These are phyloP conservation scores for Yasuhikotakia modesta DNA, from an alignment of 2,797 vertebrate species.

Conservation along the genomic window DNA sequence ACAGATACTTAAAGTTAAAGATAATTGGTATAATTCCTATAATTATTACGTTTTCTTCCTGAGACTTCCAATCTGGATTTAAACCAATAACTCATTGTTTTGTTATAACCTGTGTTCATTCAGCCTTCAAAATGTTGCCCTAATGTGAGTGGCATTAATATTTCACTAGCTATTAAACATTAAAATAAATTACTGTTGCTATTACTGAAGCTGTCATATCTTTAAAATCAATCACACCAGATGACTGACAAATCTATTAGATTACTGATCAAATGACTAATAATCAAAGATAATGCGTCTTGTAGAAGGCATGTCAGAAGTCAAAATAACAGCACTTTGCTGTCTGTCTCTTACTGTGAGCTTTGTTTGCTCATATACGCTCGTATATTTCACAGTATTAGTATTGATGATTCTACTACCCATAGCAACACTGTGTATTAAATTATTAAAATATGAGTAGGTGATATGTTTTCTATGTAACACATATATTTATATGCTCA, in stretches of 20 bases:
- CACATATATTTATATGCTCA: conserved; percentile 50
- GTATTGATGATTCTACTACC: neutral
- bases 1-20: no score
- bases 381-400: neutral
- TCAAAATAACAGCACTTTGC: neutral
- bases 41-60: no score
- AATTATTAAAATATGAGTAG: conserved; percentile 51
- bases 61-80: no score
- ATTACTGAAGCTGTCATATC: neutral
- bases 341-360: neutral
- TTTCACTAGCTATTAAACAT: no score
- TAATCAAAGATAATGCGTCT: conserved; percentile 1
- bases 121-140: no score
- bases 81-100: no score
- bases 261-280: neutral
- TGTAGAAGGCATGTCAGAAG: neutral
- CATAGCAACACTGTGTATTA: conserved; percentile 43
- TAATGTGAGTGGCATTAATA: no score
- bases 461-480: conserved; percentile 24
- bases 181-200: neutral
- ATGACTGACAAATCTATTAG: neutral
- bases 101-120: no score
- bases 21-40: no score
- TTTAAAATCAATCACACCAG: neutral
- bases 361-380: neutral